Conservation (phyloP, 2,113 vertebrate species). For the Zosterops japonicus region DNA sequence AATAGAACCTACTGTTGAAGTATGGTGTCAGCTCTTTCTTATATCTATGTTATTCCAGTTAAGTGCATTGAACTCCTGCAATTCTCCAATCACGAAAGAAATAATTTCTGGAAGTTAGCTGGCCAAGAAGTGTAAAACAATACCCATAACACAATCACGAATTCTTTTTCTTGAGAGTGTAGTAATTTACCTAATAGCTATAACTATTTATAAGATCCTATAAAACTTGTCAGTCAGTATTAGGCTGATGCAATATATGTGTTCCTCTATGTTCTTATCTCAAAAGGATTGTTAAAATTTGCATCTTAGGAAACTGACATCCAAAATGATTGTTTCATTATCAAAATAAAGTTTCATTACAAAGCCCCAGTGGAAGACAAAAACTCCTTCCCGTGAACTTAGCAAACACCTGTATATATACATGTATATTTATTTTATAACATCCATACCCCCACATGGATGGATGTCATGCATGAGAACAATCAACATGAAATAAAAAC, state of each 20-base stretch:
- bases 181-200: background rate
- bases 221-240: background rate
- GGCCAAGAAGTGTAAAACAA: background rate
- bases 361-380: background rate
- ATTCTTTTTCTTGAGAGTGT: background rate
- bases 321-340: background rate
- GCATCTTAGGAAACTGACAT: background rate
- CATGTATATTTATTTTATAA: background rate
- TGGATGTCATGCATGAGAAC: background rate
- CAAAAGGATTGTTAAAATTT: background rate
- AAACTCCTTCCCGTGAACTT: background rate
- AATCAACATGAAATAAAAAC: background rate
- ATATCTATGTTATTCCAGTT: background rate
- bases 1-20: background rate
- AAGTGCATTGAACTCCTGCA: background rate
- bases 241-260: background rate
- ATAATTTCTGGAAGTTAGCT: background rate
- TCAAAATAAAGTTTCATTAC: background rate
- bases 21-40: fast-evolving
- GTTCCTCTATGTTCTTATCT: background rate
- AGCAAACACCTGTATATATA: background rate
- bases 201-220: background rate
- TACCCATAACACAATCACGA: background rate
- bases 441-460: too few relatives aligned
- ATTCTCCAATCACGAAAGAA: background rate